phyloP scores from a whole-genome alignment of 2,797 vertebrate genomes.

The Fistularia commersonii region DNA sequence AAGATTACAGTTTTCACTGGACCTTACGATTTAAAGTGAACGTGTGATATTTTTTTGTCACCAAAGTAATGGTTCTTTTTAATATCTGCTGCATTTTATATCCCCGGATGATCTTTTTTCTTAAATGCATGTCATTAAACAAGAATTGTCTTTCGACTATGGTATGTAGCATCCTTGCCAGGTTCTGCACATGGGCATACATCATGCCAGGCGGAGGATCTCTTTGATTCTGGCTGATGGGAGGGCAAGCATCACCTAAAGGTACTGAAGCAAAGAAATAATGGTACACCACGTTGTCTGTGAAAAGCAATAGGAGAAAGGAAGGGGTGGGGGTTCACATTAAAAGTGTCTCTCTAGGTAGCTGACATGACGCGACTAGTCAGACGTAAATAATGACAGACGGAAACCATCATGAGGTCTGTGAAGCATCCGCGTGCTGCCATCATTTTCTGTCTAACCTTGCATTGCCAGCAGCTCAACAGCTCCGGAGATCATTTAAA shows the following conservation, averaged over 20 bases:
- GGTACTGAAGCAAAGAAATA: slow-evolving; percentile 97
- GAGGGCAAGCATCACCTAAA: slow-evolving; percentile 92
- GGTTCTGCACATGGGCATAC: slow-evolving; percentile 79
- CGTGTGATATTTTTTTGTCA: too few species aligned
- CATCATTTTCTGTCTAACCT: slow-evolving; percentile 97
- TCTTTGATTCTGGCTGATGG: slow-evolving; percentile 89
- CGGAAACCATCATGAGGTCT: slow-evolving; percentile 99
- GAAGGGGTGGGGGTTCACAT: slow-evolving; percentile 83
- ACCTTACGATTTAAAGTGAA: too few species aligned
- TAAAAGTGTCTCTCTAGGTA: slow-evolving; percentile 93
- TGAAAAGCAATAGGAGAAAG: slow-evolving; percentile 72
- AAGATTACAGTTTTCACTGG: slow-evolving; percentile 2
- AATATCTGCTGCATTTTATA: slow-evolving; percentile 29
- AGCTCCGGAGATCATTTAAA: slow-evolving; percentile 93
- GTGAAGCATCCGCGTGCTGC: slow-evolving; percentile 95
- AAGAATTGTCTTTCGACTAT: slow-evolving; percentile 57
- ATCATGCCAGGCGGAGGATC: slow-evolving; percentile 82
- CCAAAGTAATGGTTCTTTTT: too few species aligned
- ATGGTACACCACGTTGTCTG: slow-evolving; percentile 85
- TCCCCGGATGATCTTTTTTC: slow-evolving; percentile 42
- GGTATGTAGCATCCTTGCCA: slow-evolving; percentile 54
- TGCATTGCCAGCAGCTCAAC: slow-evolving; percentile 91
- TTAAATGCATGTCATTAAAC: slow-evolving; percentile 58
- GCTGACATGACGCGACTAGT: slow-evolving; percentile 98
- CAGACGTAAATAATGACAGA: slow-evolving; percentile 99